A percentile compares a stretch with the other conserved stretches of the same genome.
phyloP scores from a whole-genome alignment of 2,113 vertebrate species.

The Enhydra lutris region DNA sequence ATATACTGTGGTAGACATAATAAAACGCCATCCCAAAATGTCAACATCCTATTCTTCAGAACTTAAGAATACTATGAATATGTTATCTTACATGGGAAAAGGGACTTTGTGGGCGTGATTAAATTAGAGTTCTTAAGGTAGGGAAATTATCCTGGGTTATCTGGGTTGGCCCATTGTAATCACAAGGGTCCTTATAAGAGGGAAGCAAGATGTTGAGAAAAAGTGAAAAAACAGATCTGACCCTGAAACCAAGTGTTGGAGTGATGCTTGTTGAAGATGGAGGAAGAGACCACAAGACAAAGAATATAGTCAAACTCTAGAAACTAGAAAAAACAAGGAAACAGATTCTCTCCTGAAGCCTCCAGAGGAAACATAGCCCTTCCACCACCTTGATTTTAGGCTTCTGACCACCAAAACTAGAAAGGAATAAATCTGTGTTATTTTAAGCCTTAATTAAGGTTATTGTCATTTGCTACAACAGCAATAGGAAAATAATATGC shows the following conservation, averaged over 20 bases:
- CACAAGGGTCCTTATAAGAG: neutral
- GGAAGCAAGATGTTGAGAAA: neutral
- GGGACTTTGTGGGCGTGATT: neutral
- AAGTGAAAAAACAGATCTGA: neutral
- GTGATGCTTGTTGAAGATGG: neutral
- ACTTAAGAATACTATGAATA: neutral
- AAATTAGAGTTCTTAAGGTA: neutral
- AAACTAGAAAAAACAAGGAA: neutral
- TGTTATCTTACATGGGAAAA: neutral
- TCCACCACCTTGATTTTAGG: neutral
- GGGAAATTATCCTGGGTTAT: neutral
- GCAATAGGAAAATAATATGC: neutral
- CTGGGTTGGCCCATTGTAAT: neutral
- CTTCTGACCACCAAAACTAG: neutral
- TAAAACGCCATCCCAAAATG: neutral
- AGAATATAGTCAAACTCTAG: neutral
- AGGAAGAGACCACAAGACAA: neutral
- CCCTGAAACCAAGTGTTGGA: neutral
- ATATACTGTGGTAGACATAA: neutral
- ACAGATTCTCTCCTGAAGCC: neutral
- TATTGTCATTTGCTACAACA: neutral
- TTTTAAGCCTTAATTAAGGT: neutral
- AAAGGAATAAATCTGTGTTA: neutral
- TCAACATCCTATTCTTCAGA: neutral
- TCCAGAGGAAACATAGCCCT: neutral